phyloP scores from a whole-genome alignment of 2,797 vertebrate genomes.

The Myioborus miniatus region DNA sequence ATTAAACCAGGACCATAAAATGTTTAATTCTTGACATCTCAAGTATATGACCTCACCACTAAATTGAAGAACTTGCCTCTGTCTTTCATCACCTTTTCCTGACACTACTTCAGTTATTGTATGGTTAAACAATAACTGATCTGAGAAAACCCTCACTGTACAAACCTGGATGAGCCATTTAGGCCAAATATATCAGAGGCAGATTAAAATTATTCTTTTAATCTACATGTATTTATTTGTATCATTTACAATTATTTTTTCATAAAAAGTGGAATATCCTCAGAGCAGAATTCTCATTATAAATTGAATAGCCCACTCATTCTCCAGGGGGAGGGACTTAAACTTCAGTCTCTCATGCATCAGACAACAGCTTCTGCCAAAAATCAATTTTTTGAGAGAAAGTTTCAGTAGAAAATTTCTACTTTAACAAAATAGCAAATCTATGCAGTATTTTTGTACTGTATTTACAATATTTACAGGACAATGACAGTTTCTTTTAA shows the following conservation, averaged over 20 bases:
- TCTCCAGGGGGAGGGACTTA: background rate
- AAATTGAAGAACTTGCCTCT: background rate
- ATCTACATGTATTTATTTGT: background rate
- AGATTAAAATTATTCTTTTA: background rate
- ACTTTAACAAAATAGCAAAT: background rate
- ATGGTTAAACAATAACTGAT: background rate
- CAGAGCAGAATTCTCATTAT: background rate
- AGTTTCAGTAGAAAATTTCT: background rate
- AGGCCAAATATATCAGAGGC: background rate
- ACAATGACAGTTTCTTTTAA: background rate
- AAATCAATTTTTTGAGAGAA: background rate
- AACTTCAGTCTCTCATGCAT: background rate
- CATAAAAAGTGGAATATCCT: background rate
- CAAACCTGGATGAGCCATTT: rapidly evolving
- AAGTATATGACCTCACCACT: background rate
- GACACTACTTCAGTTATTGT: background rate
- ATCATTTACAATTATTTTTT: background rate
- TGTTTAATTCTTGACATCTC: background rate
- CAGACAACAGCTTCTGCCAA: background rate
- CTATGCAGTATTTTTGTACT: background rate
- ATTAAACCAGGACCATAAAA: rapidly evolving
- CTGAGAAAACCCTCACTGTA: background rate
- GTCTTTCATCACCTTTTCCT: background rate
- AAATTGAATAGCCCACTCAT: background rate
- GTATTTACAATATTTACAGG: background rate